These are phyloP conservation scores for Trichogramma dendrolimi DNA, from an alignment of 2,888 invertebrate species.

Conservation along the genomic window DNA sequence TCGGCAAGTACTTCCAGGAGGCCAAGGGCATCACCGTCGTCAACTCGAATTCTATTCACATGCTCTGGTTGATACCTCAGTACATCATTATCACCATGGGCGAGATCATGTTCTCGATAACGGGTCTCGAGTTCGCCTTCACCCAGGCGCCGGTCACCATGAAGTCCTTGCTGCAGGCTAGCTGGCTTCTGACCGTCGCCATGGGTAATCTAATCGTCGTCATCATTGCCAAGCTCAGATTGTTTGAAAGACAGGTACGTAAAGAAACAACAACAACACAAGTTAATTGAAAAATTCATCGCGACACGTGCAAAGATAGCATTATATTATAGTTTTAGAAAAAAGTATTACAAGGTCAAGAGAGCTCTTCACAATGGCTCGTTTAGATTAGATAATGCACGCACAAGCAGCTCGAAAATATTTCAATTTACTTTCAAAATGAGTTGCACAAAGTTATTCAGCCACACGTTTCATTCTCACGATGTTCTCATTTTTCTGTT, in stretches of 20 bases:
- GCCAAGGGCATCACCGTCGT: constrained; percentile 56
- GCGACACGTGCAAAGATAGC: background rate
- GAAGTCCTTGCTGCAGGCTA: constrained; percentile 91
- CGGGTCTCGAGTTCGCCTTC: constrained; percentile 93
- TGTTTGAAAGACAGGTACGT: constrained; percentile 72
- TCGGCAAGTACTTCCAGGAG: constrained; percentile 37
- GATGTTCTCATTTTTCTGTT: constrained; percentile 40
- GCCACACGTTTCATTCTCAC: background rate
- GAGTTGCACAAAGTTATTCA: background rate
- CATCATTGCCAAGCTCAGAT: constrained; percentile 73
- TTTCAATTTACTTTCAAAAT: background rate
- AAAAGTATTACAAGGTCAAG: too few species aligned
- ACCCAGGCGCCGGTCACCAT: constrained; percentile 88
- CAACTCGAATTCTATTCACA: constrained; percentile 70
- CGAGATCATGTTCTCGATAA: constrained; percentile 94
- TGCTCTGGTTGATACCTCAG: constrained; percentile 86
- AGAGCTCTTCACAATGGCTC: background rate
- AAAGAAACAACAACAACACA: background rate
- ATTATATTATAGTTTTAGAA: background rate
- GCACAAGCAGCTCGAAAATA: background rate
- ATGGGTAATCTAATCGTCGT: constrained; percentile 92
- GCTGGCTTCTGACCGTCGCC: constrained; percentile 89
- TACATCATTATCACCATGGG: constrained; percentile 87
- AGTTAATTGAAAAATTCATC: background rate
- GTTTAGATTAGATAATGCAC: background rate